These are phyloP conservation scores for Trichogramma pretiosum DNA, from an alignment of 1,140 invertebrate genomes.

Conservation along the genomic window DNA sequence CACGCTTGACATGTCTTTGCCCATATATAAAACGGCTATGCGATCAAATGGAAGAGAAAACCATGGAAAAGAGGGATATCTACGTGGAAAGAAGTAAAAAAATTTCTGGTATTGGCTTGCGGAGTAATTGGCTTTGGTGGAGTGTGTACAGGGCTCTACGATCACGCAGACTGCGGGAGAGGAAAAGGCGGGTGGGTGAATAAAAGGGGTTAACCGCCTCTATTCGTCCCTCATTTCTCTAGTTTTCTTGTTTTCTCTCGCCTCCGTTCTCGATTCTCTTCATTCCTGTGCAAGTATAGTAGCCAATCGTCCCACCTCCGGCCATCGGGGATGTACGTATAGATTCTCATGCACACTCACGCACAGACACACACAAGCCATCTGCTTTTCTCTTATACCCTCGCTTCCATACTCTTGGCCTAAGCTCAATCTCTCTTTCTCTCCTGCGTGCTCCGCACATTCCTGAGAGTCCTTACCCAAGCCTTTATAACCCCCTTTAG, in stretches of 20 bases:
- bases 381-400: background rate
- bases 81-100: no score
- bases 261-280: background rate
- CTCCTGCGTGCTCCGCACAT: background rate
- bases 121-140: no score
- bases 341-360: background rate
- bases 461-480: background rate
- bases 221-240: background rate
- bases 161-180: background rate
- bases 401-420: background rate
- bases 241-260: background rate
- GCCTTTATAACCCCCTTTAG: background rate
- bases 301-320: background rate
- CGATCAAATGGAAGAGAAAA: no score
- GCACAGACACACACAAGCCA: constrained; percentile 1
- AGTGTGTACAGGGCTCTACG: no score
- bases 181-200: background rate
- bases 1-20: no score
- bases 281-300: no score
- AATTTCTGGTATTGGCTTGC: no score
- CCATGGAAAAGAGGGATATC: no score
- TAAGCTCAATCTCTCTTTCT: background rate
- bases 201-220: background rate
- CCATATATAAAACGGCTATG: no score
- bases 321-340: background rate